Conservation (phyloP, 1,140 invertebrate genomes). For the Drosophila murphyi region DNA sequence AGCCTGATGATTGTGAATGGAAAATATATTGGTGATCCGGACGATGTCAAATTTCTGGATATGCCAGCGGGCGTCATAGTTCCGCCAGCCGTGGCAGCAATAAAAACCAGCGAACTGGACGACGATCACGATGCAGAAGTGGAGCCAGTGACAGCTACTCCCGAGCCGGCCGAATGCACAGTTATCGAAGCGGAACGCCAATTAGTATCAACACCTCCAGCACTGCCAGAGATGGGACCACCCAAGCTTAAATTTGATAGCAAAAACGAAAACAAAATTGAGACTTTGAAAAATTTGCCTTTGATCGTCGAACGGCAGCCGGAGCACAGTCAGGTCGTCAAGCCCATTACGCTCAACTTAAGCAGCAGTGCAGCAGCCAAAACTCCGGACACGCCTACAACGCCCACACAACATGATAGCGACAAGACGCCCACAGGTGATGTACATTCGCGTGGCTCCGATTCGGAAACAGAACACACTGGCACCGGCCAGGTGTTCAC, state of each 20-base stretch:
- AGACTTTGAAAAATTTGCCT: slow-evolving; percentile 79
- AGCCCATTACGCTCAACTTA: slow-evolving; percentile 71
- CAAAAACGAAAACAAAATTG: slow-evolving; percentile 84
- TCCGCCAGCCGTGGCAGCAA: slow-evolving; percentile 38
- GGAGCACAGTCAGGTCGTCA: slow-evolving; percentile 67
- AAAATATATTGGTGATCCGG: slow-evolving; percentile 84
- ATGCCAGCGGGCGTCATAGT: slow-evolving; percentile 73
- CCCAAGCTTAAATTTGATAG: slow-evolving; percentile 77
- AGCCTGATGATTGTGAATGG: slow-evolving; percentile 86
- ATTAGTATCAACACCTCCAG: slow-evolving; percentile 22
- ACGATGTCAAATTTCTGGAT: slow-evolving; percentile 81
- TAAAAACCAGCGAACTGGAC: slow-evolving; percentile 69
- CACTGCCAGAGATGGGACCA: slow-evolving; percentile 71
- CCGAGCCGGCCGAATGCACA: slow-evolving; percentile 73
- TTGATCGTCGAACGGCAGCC: slow-evolving; percentile 68
- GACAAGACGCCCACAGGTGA: slow-evolving; percentile 82
- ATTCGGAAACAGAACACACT: slow-evolving; percentile 87
- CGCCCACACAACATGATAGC: slow-evolving; percentile 70
- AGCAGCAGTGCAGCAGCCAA: slow-evolving; percentile 58
- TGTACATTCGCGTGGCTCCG: slow-evolving; percentile 56
- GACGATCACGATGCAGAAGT: slow-evolving; percentile 61
- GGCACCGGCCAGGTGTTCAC: slow-evolving; percentile 89
- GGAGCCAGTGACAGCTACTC: slow-evolving; percentile 76
- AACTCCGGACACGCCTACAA: slow-evolving; percentile 73
- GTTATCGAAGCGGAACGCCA: slow-evolving; percentile 61